A percentile compares a stretch with the other conserved stretches of the same genome.
Conservation (phyloP, 2,113 vertebrate species). For the Ammodytes dubius region DNA sequence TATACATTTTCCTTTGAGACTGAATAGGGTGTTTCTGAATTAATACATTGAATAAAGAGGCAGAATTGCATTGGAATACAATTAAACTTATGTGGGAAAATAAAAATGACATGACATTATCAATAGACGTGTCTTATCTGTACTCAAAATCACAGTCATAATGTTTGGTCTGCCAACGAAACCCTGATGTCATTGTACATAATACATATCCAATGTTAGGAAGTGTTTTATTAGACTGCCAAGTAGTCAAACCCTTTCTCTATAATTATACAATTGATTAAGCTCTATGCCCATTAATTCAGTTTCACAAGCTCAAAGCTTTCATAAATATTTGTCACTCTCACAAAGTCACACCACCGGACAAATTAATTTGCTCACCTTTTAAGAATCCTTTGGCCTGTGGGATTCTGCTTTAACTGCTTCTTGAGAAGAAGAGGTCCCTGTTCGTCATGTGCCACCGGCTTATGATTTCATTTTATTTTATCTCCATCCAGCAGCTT, state of each 20-base stretch:
- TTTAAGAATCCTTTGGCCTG: neutral
- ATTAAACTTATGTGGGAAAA: neutral
- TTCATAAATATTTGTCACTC: neutral
- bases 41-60: neutral
- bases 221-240: neutral
- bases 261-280: neutral
- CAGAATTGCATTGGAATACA: neutral
- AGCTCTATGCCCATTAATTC: neutral
- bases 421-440: neutral
- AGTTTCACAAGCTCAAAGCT: neutral
- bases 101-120: neutral
- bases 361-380: slow-evolving; percentile 17
- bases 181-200: neutral
- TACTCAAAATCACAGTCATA: neutral
- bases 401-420: neutral
- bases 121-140: neutral
- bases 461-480: slow-evolving; percentile 33
- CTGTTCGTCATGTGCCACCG: slow-evolving; percentile 38
- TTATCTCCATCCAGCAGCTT: slow-evolving; percentile 55
- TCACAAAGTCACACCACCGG: neutral
- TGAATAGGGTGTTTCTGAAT: neutral
- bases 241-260: neutral
- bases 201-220: neutral
- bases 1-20: neutral
- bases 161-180: neutral